phyloP scores from a whole-genome alignment of 2,888 invertebrate species.

The Exocentrus adspersus region DNA sequence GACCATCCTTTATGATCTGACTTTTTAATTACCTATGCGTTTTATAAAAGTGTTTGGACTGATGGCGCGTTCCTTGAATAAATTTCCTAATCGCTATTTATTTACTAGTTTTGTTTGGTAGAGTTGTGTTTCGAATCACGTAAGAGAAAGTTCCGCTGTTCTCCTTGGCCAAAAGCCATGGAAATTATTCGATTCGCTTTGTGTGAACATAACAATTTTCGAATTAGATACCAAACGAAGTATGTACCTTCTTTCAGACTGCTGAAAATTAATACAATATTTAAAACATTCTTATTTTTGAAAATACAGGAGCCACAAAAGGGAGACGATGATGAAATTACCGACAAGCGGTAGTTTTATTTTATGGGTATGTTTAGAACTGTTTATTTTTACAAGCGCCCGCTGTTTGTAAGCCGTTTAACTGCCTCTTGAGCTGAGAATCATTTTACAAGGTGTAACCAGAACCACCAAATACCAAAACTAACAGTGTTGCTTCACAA shows the following conservation, averaged over 20 bases:
- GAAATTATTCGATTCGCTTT: not conserved
- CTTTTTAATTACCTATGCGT: too few species aligned
- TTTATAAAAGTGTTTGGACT: too few species aligned
- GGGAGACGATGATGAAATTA: constrained; percentile 13
- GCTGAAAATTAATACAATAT: too few species aligned
- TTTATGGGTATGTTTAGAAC: constrained; percentile 11
- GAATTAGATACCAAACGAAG: too few species aligned
- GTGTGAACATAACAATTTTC: too few species aligned
- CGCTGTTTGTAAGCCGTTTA: constrained; percentile 16
- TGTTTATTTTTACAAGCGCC: constrained; percentile 16
- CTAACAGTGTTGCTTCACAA: too few species aligned
- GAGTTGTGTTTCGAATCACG: not conserved
- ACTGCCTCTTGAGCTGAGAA: constrained; percentile 14
- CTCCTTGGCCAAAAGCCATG: not conserved
- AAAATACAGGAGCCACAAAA: constrained; percentile 8
- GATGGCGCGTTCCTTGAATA: too few species aligned
- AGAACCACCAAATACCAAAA: not conserved
- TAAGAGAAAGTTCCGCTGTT: not conserved
- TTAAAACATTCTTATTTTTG: constrained; percentile 6
- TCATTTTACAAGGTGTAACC: not conserved
- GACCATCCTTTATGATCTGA: too few species aligned
- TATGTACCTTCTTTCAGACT: too few species aligned
- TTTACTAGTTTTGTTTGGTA: not conserved
- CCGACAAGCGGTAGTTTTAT: constrained; percentile 2
- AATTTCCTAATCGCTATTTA: too few species aligned